Conservation (phyloP, 1,140 invertebrate species). For the Cydia strobilella region DNA sequence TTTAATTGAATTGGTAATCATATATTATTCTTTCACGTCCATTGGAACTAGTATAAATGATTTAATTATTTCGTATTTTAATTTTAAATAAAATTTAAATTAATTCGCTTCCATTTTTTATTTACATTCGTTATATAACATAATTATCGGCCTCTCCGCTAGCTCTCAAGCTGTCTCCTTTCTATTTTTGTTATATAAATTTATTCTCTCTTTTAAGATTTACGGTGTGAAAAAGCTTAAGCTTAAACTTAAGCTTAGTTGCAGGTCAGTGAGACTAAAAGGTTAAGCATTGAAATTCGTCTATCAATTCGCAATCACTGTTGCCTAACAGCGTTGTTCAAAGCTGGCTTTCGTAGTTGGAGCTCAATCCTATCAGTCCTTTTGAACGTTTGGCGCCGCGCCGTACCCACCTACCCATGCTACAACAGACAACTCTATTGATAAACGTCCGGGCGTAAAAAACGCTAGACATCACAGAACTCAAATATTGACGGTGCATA, state of each 20-base stretch:
- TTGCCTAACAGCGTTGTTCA: conserved; percentile 3
- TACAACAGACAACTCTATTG: not conserved
- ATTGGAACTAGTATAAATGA: too few relatives aligned
- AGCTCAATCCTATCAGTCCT: not conserved
- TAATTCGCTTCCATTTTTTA: too few relatives aligned
- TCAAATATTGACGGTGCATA: conserved; percentile 17
- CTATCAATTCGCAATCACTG: conserved; percentile 10
- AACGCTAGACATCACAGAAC: not conserved
- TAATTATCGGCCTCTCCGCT: too few relatives aligned
- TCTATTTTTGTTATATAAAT: too few relatives aligned
- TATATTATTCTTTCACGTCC: too few relatives aligned
- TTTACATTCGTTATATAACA: too few relatives aligned
- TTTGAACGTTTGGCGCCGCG: not conserved
- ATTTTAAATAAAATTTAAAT: too few relatives aligned
- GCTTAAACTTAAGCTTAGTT: not conserved
- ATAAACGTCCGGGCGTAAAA: conserved; percentile 21
- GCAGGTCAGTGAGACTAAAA: not conserved
- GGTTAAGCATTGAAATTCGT: conserved; percentile 7
- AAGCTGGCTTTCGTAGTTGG: not conserved
- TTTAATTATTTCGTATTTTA: too few relatives aligned
- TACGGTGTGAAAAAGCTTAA: too few relatives aligned
- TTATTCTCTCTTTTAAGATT: too few relatives aligned
- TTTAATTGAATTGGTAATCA: too few relatives aligned
- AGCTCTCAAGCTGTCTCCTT: too few relatives aligned
- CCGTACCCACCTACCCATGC: not conserved